Conservation (phyloP, 2,888 invertebrate genomes). For the Zonitis immaculata region DNA sequence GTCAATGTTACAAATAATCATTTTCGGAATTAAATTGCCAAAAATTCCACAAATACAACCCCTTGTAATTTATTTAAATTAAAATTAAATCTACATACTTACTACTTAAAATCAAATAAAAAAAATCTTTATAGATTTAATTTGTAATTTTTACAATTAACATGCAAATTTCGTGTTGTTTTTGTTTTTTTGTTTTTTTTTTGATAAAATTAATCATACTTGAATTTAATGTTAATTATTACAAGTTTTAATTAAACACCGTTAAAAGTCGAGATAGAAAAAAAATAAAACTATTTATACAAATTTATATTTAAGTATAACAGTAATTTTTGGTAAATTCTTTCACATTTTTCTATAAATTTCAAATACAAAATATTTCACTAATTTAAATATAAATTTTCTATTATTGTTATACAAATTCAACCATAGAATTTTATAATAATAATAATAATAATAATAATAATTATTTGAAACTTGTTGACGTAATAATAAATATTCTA, state of each 20-base stretch:
- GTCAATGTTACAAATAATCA: conserved; percentile 22
- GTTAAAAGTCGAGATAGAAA: background rate
- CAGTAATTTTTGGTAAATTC: background rate
- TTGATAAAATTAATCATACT: background rate
- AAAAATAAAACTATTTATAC: background rate
- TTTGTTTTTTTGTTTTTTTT: conserved; percentile 8
- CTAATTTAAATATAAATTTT: too few species aligned
- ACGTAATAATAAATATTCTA: background rate
- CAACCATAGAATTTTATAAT: background rate
- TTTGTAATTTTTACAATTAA: too few species aligned
- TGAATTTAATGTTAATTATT: background rate
- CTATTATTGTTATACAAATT: background rate
- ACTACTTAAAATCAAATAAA: too few species aligned
- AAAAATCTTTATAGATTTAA: too few species aligned
- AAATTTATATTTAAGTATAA: too few species aligned
- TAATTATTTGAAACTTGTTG: background rate
- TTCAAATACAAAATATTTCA: too few species aligned
- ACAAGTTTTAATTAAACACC: conserved; percentile 4
- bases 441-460: background rate
- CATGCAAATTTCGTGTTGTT: background rate
- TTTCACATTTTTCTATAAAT: too few species aligned
- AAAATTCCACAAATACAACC: background rate
- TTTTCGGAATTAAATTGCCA: background rate
- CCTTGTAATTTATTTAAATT: too few species aligned
- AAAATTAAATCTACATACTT: too few species aligned